Base-by-base conservation (phyloP, 1,140 invertebrate genomes). In the Colletes gigas region DNA sequence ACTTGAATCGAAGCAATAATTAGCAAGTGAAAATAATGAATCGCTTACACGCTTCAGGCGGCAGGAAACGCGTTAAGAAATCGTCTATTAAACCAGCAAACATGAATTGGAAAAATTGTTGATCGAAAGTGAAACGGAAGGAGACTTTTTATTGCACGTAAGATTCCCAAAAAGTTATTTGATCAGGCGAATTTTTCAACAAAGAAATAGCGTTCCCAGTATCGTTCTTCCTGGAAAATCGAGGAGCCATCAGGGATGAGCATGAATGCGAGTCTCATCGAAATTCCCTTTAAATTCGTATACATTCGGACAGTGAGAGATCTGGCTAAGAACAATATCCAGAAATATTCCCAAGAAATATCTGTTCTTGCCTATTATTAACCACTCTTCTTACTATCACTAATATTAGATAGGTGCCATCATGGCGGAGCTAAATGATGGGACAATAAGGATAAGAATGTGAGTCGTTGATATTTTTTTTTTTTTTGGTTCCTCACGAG, bases 311-410 rank as follows among this genome's bases (percentile, higher is more conserved):
- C 14, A 3, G 21, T 55, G 21, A 17, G 30, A 41, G 41, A 10
- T 15, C 44, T 50, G 10, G n/a, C 50, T 47, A 30, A 76, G 63
- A 76, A 76, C 30, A 57, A 68, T 57, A 57, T 57, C 63, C 50
- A 39, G 67, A 67, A 67, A 57, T 68, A 76, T 47, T 12, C 3
- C 2, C 15, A 1, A n/a, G 52, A 47, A 57, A 1, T 44, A 0
- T 44, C 60, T 52, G 14, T 19, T 19, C 19, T 50, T 19, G 44
- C 14, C 73, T 76, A 76, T 76, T 76, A 76, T 76, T 76, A 76
- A 30, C 39, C 39, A 12, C 1, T 17, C 14, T 57, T 21, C 30
- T 66, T 55, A 9, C 63, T 44, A 30, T 67, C 10, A 47, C 65
- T 73, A 73, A 71, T 71, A 71, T 41, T 71, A 71, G 54, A 44